Conservation (phyloP, 2,888 invertebrate species). For the Pachydiplax longipennis region DNA sequence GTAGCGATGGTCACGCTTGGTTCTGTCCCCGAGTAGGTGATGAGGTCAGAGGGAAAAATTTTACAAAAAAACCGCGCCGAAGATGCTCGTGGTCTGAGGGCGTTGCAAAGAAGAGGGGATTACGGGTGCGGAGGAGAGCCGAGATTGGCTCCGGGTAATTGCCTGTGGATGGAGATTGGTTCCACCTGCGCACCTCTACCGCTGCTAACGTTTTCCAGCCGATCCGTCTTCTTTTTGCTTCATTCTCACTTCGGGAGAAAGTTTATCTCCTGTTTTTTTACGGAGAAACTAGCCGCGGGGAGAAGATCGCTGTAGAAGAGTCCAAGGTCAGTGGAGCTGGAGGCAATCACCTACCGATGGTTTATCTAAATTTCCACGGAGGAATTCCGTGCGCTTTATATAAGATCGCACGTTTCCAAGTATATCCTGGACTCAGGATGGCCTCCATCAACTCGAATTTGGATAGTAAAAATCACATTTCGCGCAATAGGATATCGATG, state of each 20-base stretch:
- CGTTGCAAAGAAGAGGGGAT: too few relatives aligned
- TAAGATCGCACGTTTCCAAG: too few relatives aligned
- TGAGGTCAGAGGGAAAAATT: conserved; percentile 25
- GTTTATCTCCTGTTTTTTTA: background rate
- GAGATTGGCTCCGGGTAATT: conserved; percentile 8
- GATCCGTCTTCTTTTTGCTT: too few relatives aligned
- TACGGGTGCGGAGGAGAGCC: background rate
- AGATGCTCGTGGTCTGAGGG: background rate
- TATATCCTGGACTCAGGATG: too few relatives aligned
- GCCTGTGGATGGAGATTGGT: background rate
- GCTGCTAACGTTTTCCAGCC: too few relatives aligned
- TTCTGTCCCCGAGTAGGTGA: conserved; percentile 8
- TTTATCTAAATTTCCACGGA: background rate
- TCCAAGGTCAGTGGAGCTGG: background rate
- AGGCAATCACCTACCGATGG: background rate
- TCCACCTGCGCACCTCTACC: too few relatives aligned
- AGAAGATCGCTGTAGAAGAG: background rate
- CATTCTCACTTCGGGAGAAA: background rate
- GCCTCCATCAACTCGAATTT: too few relatives aligned
- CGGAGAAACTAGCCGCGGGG: background rate
- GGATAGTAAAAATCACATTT: too few relatives aligned
- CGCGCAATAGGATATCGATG: too few relatives aligned
- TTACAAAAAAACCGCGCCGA: background rate
- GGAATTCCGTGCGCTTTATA: background rate
- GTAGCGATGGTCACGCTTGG: background rate